A percentile compares a stretch with the other conserved stretches of the same genome.
Evolutionary conservation across 2,797 vertebrate species (phyloP).

Genomic region (Sebastes cheni): DNA sequence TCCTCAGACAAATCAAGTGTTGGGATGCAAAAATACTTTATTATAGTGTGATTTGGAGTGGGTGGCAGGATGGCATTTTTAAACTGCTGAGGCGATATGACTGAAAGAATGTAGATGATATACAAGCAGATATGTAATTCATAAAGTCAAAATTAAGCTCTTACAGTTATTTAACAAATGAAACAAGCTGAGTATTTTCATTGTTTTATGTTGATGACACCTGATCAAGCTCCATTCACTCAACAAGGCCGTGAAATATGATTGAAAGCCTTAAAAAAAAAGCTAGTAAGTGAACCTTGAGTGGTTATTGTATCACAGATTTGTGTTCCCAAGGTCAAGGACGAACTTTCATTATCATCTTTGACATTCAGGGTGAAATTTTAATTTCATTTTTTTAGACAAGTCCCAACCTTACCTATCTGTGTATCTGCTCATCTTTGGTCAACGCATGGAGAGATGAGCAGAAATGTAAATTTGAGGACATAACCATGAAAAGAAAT

Average conservation of each 20-base stretch:
- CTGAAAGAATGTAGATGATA: neutral
- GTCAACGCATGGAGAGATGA: neutral
- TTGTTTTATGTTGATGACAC: neutral
- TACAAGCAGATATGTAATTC: neutral
- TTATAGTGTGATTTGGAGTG: neutral
- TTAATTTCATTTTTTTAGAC: accelerated
- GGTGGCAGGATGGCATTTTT: neutral
- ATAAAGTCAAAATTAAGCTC: neutral
- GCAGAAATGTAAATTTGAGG: neutral
- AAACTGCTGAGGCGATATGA: neutral
- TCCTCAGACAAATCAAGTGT: neutral
- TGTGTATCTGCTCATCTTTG: neutral
- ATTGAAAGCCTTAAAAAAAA: neutral
- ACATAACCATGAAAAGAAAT: too few relatives aligned
- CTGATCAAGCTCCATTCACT: neutral
- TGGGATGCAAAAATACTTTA: neutral
- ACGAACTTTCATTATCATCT: neutral
- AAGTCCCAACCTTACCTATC: neutral
- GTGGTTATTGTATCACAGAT: neutral
- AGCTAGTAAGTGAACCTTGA: neutral
- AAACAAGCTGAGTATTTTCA: neutral
- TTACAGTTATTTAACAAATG: neutral
- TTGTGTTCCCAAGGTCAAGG: neutral
- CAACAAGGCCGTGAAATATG: neutral
- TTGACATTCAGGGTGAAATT: neutral